A percentile compares a stretch with the other conserved stretches of the same genome.
These are phyloP conservation scores for Pangasius macronema DNA, from an alignment of 2,797 vertebrate genomes.

Conservation along the genomic window DNA sequence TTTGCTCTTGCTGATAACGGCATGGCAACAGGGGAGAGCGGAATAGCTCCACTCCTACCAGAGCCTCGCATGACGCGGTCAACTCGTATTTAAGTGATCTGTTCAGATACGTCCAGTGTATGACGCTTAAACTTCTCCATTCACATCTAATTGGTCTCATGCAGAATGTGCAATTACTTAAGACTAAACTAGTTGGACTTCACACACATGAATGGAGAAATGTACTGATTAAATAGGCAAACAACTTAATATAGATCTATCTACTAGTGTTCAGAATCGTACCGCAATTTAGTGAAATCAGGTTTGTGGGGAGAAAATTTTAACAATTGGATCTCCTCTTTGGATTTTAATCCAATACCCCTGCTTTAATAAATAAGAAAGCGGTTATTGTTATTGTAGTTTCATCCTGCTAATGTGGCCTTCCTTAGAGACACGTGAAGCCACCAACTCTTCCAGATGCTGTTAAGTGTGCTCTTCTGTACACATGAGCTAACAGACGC, in stretches of 20 bases:
- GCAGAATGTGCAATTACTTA: not conserved
- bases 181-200: not conserved
- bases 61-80: not conserved
- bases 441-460: not conserved
- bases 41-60: constrained; percentile 37
- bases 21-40: constrained; percentile 57
- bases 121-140: not conserved
- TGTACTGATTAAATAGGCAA: too few species aligned
- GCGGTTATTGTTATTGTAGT: not conserved
- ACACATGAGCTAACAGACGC: not conserved
- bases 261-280: not conserved
- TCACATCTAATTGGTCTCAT: not conserved
- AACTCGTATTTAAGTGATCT: not conserved
- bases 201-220: not conserved
- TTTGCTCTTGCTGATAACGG: constrained; percentile 66
- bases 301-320: not conserved
- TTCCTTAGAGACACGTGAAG: not conserved
- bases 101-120: not conserved
- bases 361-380: not conserved
- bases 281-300: not conserved
- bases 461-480: not conserved
- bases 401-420: not conserved
- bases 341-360: too few species aligned
- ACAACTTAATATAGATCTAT: not conserved
- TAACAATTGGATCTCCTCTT: not conserved